phyloP scores from a whole-genome alignment of 2,113 vertebrate species.

The Macquaria ambigua region DNA sequence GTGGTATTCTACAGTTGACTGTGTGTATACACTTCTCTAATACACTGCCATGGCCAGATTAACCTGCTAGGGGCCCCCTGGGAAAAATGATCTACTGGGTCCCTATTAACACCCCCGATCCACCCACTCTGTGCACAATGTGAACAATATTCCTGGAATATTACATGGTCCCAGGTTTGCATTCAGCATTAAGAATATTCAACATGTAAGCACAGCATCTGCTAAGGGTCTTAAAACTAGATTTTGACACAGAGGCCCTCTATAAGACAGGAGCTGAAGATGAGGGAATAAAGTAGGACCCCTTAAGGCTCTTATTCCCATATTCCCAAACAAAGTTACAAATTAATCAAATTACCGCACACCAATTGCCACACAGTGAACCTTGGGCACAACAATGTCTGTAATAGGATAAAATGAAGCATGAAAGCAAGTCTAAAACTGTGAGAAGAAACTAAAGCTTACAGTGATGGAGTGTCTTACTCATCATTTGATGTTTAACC shows the following conservation, averaged over 20 bases:
- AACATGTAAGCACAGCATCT: not conserved
- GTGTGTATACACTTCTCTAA: not conserved
- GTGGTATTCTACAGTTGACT: not conserved
- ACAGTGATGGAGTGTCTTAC: not conserved
- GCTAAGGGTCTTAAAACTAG: not conserved
- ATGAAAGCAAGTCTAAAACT: not conserved
- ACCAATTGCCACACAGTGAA: not conserved
- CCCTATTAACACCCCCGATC: not conserved
- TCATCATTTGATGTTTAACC: conserved; percentile 29
- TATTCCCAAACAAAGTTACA: not conserved
- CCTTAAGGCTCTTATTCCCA: not conserved
- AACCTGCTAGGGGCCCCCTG: not conserved
- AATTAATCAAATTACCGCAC: not conserved
- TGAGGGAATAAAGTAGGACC: not conserved
- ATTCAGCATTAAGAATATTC: too few relatives aligned
- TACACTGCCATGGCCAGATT: not conserved
- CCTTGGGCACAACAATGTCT: not conserved
- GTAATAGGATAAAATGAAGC: not conserved
- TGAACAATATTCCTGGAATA: not conserved
- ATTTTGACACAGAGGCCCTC: not conserved
- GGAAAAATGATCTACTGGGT: not conserved
- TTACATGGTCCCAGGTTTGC: not conserved
- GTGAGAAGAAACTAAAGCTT: conserved; percentile 1
- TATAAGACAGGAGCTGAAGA: not conserved
- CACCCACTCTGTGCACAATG: not conserved